Base-by-base conservation (phyloP, 2,797 vertebrate genomes). In the Spinus pinus region DNA sequence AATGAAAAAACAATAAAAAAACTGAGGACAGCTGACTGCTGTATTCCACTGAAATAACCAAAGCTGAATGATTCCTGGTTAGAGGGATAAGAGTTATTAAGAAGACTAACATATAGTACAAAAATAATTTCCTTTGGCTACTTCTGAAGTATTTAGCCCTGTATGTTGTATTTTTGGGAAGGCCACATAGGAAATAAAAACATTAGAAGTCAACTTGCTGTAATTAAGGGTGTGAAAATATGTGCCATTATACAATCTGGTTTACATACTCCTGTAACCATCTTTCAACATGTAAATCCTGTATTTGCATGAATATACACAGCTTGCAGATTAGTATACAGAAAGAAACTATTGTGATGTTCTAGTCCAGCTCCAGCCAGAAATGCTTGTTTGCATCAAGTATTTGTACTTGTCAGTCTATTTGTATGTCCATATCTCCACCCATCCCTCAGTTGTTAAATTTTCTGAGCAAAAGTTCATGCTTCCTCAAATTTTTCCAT, bases 401-500 rank as follows among this genome's bases (percentile, higher is more conserved):
- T 60, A 37, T 83, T 95, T 93, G 57, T 83, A 11, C 46, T 90
- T 5, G 0, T 71, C 5, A 0, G 16, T 83, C 47, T 77, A 8
- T 86, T 78, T 82, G 44, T 65, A 3, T 35, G 67, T 79, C 47
- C 21, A 5, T 61, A 33, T 71, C 74, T 89, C 51, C 39, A 54
- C 27, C 74, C 47, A 58, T 49, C 33, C 46, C 61, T 77, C 67
- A 46, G 72, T 0, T 78, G 47, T 49, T 88, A 44, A n/a, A 24
- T 80, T 81, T 81, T 62, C 58, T 79, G 46, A 94, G 62, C 65
- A 72, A 65, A 86, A 94, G 80, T 86, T 95, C 85, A 90, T 1
- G 35, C 49, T 89, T 89, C 89, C 80, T 93, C 58, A 65, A 21
- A 70, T 90, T 89, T 96, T 93, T 88, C 62, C 86, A 17, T 90